phyloP scores from a whole-genome alignment of 1,140 invertebrate species.

The Trichonephila inaurata region DNA sequence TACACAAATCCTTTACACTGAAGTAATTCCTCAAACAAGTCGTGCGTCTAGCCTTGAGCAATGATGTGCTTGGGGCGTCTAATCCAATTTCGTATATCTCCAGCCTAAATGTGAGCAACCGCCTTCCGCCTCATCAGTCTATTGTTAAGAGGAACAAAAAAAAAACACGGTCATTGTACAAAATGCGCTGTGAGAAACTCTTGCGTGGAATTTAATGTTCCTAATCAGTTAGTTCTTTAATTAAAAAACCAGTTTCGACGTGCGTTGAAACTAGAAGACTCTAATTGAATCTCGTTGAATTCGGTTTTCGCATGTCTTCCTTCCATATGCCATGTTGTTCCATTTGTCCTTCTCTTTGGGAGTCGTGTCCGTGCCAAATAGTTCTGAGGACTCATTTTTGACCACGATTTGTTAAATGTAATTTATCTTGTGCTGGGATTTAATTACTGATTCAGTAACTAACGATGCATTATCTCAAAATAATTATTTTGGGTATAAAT shows the following conservation, averaged over 20 bases:
- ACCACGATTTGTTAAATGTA: not conserved
- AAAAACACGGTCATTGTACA: not conserved
- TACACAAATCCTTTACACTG: slow-evolving; percentile 33
- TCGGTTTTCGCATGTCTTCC: slow-evolving; percentile 45
- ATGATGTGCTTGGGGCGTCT: not conserved
- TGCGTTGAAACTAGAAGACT: slow-evolving; percentile 45
- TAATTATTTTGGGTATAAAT: too few relatives aligned
- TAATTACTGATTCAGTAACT: too few relatives aligned
- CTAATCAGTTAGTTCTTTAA: slow-evolving; percentile 64
- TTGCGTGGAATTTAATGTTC: slow-evolving; percentile 51
- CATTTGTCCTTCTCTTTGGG: not conserved
- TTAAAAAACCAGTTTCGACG: slow-evolving; percentile 62
- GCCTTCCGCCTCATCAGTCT: slow-evolving; percentile 16
- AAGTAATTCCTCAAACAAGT: slow-evolving; percentile 27
- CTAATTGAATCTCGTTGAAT: slow-evolving; percentile 61
- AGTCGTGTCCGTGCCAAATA: not conserved
- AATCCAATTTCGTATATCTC: slow-evolving; percentile 32
- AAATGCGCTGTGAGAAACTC: slow-evolving; percentile 18
- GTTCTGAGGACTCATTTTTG: not conserved
- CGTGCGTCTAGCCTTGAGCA: slow-evolving; percentile 3
- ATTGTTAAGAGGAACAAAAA: slow-evolving; percentile 7
- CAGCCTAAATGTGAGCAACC: not conserved
- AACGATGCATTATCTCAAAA: too few relatives aligned
- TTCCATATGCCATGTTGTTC: slow-evolving; percentile 31
- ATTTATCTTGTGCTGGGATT: too few relatives aligned